Base-by-base conservation (phyloP, 64 coral and sea anemone genomes). In the Acropora yongei region DNA sequence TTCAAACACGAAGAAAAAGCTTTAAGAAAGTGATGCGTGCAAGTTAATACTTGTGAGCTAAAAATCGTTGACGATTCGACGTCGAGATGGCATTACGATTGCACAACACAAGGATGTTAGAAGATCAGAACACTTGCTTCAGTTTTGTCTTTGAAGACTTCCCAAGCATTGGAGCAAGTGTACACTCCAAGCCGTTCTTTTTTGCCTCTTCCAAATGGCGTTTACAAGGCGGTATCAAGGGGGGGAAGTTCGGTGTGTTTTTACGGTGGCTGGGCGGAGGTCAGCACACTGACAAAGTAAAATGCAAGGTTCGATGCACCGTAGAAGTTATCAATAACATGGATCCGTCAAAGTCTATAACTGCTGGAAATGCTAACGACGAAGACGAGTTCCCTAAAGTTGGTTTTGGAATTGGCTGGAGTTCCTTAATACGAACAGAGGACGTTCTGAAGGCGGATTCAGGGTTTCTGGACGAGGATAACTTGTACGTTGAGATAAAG, bases 91-190 rank as follows among this genome's bases (percentile, higher is more conserved):
- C 97, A 3, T 86, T 99, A 19, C 91, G 97, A 77, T 86, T 99
- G 8, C 94, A 99, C 61, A 77, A 99, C 80, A 88, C 85, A 16
- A 88, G 79, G 66, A 66, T 94, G 14, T 47, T 90, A 12, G 89
- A 96, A 67, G 84, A 86, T 74, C 71, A 88, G 5, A 65, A 88
- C 5, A 89, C 90, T n/a, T 82, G 74, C 61, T 94, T 94, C 75
- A 96, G 84, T 66, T 99, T 99, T 41, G 88, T 99, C 61, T 84
- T 99, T 48, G 97, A 99, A 82, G 92, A 99, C 67, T 96, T 99
- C 86, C 82, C 79, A 11, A 78, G 76, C 79, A 76, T 99, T 51
- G 93, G 97, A 2, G 91, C 90, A 16, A 78, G 76, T 46, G 76
- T 96, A 4, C 96, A 91, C 44, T 99, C 97, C 10, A 99, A 96